Evolutionary conservation across 2,113 vertebrate species (phyloP).

Genomic region (Grammomys surdaster): DNA sequence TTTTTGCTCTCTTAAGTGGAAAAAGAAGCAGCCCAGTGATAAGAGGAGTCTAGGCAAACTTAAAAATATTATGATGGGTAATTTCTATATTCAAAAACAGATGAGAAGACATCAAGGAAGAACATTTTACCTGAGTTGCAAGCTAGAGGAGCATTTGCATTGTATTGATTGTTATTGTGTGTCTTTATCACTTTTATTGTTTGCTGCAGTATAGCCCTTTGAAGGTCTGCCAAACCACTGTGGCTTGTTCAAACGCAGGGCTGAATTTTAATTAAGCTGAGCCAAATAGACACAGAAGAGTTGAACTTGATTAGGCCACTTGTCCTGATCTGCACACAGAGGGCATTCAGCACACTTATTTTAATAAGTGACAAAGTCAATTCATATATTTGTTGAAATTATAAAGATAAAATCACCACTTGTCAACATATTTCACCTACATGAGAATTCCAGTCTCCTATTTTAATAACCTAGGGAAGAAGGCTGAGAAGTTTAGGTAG

Average conservation of each 20-base stretch:
- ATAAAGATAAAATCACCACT: constrained; percentile 51
- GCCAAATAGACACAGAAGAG: constrained; percentile 86
- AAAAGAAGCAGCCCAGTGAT: not conserved
- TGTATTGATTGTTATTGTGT: constrained; percentile 82
- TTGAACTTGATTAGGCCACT: constrained; percentile 86
- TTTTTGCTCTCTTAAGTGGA: constrained; percentile 49
- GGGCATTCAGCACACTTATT: constrained; percentile 82
- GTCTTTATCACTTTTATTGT: constrained; percentile 86
- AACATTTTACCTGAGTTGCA: constrained; percentile 78
- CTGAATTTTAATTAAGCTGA: constrained; percentile 88
- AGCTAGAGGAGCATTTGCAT: constrained; percentile 79
- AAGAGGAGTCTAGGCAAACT: not conserved
- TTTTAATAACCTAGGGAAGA: constrained; percentile 29
- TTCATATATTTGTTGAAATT: constrained; percentile 79
- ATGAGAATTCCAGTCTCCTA: not conserved
- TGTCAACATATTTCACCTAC: constrained; percentile 61
- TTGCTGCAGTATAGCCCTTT: constrained; percentile 85
- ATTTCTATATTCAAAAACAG: constrained; percentile 54
- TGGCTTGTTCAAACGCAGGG: constrained; percentile 85
- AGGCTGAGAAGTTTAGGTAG: constrained; percentile 13
- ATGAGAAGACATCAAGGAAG: constrained; percentile 68
- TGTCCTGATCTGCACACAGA: constrained; percentile 82
- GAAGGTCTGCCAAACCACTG: constrained; percentile 90
- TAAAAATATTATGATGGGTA: constrained; percentile 34
- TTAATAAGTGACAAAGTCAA: constrained; percentile 81